A percentile compares a stretch with the other conserved stretches of the same genome.
Conservation (phyloP, 2,888 invertebrate genomes). For the Epistrophella euchroma region DNA sequence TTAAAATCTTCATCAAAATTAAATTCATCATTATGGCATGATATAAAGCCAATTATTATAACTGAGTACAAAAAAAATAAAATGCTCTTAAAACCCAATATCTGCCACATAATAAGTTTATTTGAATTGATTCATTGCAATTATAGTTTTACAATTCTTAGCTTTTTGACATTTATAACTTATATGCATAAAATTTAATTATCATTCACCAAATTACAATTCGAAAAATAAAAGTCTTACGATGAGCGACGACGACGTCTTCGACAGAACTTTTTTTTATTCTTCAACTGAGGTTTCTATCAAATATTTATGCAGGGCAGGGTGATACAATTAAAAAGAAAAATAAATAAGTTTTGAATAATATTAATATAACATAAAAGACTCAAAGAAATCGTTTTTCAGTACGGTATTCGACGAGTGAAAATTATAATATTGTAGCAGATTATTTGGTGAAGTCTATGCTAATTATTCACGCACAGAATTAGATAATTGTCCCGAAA, state of each 20-base stretch:
- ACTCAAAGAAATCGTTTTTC: too few species aligned
- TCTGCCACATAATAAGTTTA: neutral
- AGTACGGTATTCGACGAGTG: too few species aligned
- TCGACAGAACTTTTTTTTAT: neutral
- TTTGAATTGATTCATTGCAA: conserved; percentile 32
- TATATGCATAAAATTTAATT: conserved; percentile 32
- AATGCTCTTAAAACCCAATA: too few species aligned
- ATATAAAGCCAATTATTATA: too few species aligned
- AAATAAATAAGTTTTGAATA: too few species aligned
- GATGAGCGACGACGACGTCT: neutral
- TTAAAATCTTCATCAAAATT: too few species aligned
- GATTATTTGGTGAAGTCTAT: too few species aligned
- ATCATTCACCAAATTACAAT: conserved; percentile 31
- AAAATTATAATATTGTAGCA: too few species aligned
- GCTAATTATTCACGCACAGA: too few species aligned
- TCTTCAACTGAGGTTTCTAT: neutral
- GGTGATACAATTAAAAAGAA: neutral
- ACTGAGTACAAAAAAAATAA: too few species aligned
- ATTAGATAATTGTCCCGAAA: too few species aligned
- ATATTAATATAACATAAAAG: too few species aligned
- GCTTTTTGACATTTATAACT: conserved; percentile 32
- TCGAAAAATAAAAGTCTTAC: conserved; percentile 22
- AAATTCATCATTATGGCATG: neutral
- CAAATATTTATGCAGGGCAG: neutral
- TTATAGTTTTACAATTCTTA: neutral